Evolutionary conservation across 1,140 invertebrate species (phyloP).

Genomic region (Drosophila athabasca): DNA sequence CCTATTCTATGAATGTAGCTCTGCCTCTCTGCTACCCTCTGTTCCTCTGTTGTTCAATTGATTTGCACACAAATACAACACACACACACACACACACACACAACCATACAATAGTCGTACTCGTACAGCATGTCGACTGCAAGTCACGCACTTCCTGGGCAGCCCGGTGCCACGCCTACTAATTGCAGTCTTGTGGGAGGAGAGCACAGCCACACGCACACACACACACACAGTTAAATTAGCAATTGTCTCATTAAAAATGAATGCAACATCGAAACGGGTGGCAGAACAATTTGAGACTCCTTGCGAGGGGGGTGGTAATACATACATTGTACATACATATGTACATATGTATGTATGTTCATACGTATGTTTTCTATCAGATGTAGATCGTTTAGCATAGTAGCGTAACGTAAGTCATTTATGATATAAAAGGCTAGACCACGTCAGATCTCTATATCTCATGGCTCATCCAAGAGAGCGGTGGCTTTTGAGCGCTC

Average conservation of each 20-base stretch:
- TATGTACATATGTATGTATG: too few relatives aligned
- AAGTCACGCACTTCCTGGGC: constrained; percentile 77
- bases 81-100: constrained; percentile 3
- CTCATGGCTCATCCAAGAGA: too few relatives aligned
- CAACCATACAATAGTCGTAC: not conserved
- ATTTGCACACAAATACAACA: constrained; percentile 39
- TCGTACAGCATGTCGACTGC: constrained; percentile 39
- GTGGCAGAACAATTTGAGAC: too few relatives aligned
- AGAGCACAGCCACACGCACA: not conserved
- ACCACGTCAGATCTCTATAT: too few relatives aligned
- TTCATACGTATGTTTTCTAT: too few relatives aligned
- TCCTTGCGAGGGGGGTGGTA: too few relatives aligned
- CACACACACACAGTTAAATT: constrained; percentile 51
- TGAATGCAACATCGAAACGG: constrained; percentile 7
- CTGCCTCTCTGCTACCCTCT: constrained; percentile 1
- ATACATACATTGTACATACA: too few relatives aligned
- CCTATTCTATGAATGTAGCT: not conserved
- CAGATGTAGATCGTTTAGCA: too few relatives aligned
- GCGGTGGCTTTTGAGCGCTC: too few relatives aligned
- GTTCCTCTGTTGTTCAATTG: constrained; percentile 20
- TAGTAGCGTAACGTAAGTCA: too few relatives aligned
- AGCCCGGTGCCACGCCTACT: constrained; percentile 59
- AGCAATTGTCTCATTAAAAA: constrained; percentile 60
- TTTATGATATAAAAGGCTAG: too few relatives aligned
- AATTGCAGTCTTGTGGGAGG: constrained; percentile 39